These are phyloP conservation scores for Boleophthalmus pectinirostris DNA, from an alignment of 2,113 vertebrate genomes.

Conservation along the genomic window DNA sequence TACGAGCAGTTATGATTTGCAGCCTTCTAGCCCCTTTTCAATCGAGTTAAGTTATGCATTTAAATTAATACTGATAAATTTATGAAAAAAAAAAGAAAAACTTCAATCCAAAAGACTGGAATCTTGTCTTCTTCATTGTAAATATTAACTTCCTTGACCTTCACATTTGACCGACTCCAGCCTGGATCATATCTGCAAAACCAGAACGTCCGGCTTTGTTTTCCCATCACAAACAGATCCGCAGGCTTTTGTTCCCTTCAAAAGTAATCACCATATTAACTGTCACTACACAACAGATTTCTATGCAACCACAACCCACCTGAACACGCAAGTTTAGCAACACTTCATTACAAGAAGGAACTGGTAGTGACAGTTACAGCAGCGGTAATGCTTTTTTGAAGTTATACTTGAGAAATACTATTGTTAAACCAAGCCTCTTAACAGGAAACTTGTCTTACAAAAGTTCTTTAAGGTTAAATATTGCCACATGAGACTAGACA, in stretches of 20 bases:
- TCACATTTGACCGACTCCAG: neutral
- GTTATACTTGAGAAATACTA: neutral
- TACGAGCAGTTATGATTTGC: too few species aligned
- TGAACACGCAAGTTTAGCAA: neutral
- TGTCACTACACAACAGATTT: neutral
- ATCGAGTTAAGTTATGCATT: too few species aligned
- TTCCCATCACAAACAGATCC: neutral
- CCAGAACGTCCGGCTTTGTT: neutral
- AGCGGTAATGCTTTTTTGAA: neutral
- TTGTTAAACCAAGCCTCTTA: neutral
- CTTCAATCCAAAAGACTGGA: neutral
- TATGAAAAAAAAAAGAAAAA: neutral
- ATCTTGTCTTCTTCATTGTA: neutral
- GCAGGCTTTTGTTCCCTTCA: neutral
- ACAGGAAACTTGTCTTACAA: neutral
- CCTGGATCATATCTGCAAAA: neutral
- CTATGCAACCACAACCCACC: neutral
- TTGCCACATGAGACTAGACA: neutral
- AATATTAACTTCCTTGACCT: constrained; percentile 2
- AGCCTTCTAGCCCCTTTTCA: too few species aligned
- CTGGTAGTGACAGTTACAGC: neutral
- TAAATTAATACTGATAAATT: neutral
- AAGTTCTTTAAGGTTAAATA: neutral
- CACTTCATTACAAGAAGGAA: neutral
- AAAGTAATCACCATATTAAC: constrained; percentile 13